phyloP scores from a whole-genome alignment of 2,113 vertebrate genomes.

The Lota lota region DNA sequence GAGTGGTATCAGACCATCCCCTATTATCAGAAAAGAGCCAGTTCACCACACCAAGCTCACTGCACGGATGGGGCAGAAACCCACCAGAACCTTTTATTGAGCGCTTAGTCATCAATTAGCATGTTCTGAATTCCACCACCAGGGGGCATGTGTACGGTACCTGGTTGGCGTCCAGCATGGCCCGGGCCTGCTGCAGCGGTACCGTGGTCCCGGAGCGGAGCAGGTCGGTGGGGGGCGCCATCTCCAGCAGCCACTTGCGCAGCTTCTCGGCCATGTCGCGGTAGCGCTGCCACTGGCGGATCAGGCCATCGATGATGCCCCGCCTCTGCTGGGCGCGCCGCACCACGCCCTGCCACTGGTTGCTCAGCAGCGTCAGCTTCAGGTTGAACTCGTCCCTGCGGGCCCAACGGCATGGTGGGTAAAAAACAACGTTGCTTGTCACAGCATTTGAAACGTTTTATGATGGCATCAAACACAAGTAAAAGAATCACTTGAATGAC shows the following conservation, averaged over 20 bases:
- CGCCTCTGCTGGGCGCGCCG: constrained; percentile 90
- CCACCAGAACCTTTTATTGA: no score
- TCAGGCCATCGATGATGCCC: constrained; percentile 93
- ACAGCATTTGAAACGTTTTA: no score
- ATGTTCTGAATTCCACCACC: no score
- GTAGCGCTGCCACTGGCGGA: constrained; percentile 94
- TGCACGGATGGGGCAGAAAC: no score
- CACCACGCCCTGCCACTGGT: constrained; percentile 97
- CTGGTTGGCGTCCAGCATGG: constrained; percentile 87
- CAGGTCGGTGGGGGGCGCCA: constrained; percentile 80
- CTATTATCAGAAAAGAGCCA: no score
- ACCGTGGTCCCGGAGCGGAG: constrained; percentile 15
- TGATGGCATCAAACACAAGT: no score
- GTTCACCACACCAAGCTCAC: no score
- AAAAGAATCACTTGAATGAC: no score
- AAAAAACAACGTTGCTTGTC: no score
- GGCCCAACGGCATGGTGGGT: not conserved
- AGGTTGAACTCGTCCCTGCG: constrained; percentile 90
- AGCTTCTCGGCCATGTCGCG: constrained; percentile 89
- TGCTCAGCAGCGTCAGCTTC: constrained; percentile 88
- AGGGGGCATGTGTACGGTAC: constrained; percentile 59
- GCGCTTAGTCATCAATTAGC: no score
- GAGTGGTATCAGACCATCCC: no score
- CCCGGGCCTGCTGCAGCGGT: constrained; percentile 85
- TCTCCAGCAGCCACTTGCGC: constrained; percentile 84